Evolutionary conservation across 2,797 vertebrate genomes (phyloP), one percentile per base, ranked within the genome.

Genomic region (Sebastolobus altivelis): DNA sequence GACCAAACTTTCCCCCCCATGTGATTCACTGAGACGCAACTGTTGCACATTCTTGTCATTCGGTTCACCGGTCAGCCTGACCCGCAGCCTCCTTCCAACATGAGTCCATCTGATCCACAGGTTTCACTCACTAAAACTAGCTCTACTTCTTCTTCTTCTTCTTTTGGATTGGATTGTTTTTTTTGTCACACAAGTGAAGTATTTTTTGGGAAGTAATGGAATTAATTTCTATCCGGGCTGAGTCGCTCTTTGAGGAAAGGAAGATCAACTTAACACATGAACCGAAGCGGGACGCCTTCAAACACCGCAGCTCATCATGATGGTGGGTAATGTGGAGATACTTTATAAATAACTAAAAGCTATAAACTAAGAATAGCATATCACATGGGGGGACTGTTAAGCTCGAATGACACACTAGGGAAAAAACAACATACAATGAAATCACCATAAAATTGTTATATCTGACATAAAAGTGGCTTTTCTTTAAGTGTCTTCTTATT

Each of bases 271-370:
- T 79, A 14, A 75, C 46, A 79, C 76, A 87, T 86, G 72, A 86
- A 72, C 71, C 62, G 68, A 80, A 89, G 84, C 75, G 29, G 76
- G 87, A 85, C 80, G 81, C 80, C 40, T 77, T 75, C 66, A 81
- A 59, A 79, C 84, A 72, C 72, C 75, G 70, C 80, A 65, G 40
- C 73, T 72, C 70, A 73, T 82, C 80, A 75, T 38, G 60, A 90
- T 87, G 93, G 93, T 94, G 78, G 69, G 93, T 93, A 43, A 43
- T 43, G 87, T 72, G 13, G 33, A 49, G 6, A 16, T 29, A 49
- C 58, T 84, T 76, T 13, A 46, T 18, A 9, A 52, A 29, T 33
- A 8, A 58, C 20, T 4, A 6, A 40, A 56, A 46, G 14, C 14
- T 22, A n/a, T n/a, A 72, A 12, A 40, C 49, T 74, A n/a, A 22